These are phyloP conservation scores for Leptopilina boulardi DNA, from an alignment of 1,140 invertebrate species.

Conservation along the genomic window DNA sequence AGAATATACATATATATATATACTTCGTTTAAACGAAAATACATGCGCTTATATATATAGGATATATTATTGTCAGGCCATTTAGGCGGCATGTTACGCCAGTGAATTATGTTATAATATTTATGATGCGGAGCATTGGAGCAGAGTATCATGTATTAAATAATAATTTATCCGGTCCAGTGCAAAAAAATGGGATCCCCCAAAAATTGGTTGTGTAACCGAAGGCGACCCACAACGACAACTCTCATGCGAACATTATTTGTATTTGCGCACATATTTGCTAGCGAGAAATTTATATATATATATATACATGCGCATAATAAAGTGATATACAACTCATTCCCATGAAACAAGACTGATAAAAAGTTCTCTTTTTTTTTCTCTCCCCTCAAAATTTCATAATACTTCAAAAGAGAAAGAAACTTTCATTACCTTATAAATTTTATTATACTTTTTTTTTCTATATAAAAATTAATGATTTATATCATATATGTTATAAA, in stretches of 20 bases:
- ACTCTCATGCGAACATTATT: background rate
- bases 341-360: background rate
- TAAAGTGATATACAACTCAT: constrained; percentile 2
- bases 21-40: background rate
- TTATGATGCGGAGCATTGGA: constrained; percentile 47
- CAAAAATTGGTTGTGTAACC: constrained; percentile 57
- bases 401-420: background rate
- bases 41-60: background rate
- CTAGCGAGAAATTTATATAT: background rate
- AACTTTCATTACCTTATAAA: background rate
- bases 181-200: constrained; percentile 35
- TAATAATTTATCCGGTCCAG: constrained; percentile 53
- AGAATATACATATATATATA: background rate
- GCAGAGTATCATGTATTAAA: constrained; percentile 49
- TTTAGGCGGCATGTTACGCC: constrained; percentile 40
- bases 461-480: too few relatives aligned
- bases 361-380: background rate
- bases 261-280: background rate
- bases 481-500: too few relatives aligned
- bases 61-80: constrained; percentile 37
- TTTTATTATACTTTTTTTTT: background rate
- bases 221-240: constrained; percentile 26
- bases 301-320: background rate
- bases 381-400: background rate
- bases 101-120: constrained; percentile 52